These are phyloP conservation scores for Mactromeris polynyma DNA, from an alignment of 2,888 invertebrate genomes.

Conservation along the genomic window DNA sequence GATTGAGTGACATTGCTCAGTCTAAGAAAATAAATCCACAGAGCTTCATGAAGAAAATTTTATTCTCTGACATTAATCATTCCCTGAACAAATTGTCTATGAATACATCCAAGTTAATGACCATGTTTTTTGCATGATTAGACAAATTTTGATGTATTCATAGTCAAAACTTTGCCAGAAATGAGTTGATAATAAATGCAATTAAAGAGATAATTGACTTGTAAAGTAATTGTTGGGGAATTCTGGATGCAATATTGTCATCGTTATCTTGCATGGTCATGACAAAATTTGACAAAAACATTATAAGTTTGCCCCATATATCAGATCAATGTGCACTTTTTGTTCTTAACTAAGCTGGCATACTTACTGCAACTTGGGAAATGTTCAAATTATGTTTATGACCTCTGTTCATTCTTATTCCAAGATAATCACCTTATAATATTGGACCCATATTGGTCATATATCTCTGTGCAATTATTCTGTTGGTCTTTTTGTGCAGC, in stretches of 20 bases:
- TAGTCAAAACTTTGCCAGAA: not conserved
- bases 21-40: constrained; percentile 1
- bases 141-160: not conserved
- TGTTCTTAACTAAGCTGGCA: constrained; percentile 24
- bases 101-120: not conserved
- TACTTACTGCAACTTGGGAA: constrained; percentile 35
- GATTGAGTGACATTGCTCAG: constrained; percentile 1
- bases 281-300: not conserved
- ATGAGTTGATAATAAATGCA: not conserved
- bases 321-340: not conserved
- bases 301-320: not conserved
- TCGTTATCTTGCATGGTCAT: not conserved
- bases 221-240: not conserved
- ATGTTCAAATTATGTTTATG: constrained; percentile 40
- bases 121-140: not conserved
- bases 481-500: not conserved
- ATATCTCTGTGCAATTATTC: not conserved
- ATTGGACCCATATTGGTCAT: constrained; percentile 19
- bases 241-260: not conserved
- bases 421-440: constrained; percentile 22
- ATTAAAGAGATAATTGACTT: not conserved
- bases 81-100: not conserved
- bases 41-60: not conserved
- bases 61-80: not conserved
- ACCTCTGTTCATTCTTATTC: constrained; percentile 24